Base-by-base conservation (phyloP, 1,140 invertebrate species). In the Panagrolaimus sp. region DNA sequence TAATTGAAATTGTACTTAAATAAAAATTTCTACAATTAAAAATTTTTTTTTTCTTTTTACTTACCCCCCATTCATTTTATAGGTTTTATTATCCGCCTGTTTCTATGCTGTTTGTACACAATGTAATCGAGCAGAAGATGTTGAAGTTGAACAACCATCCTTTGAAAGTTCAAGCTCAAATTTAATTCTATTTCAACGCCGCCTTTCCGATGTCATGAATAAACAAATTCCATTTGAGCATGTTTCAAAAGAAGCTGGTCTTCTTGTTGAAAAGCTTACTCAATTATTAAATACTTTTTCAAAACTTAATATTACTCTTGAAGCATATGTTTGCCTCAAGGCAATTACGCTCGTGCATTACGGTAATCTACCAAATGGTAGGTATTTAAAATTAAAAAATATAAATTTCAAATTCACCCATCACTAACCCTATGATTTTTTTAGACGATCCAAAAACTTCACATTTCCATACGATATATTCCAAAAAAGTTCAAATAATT, bases 321-420 rank as follows among this genome's bases (percentile, higher is more conserved):
- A 84, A 73, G 83, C 84, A 68, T 83, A 83, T 68, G 82, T 84
- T 17, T 85, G 83, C 64, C 74, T 85, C 26, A 83, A 85, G 70
- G 83, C 83, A 15, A 84, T 85, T 28, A 81, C 84, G 14, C 76
- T 85, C 17, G 71, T 85, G 5, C 79, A 80, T 48, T 79, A 72
- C 43, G 65, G 69, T 17, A 47, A 66, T 12, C 45, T 63, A 15
- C 48, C n/a, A 32, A 43, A 67, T 44, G 75, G 77, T 78, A 55
- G 24, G n/a, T 66, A 26, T 15, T 64, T 64, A 43, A 17, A 64
- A 10, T 28, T 24, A 63, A 32, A 14, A 69, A 32, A 21, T 17
- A 12, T 14, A 32, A 67, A 10, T 69, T 65, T 14, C 48, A 52
- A 24, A 24, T 5, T 7, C 45, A 15, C 47, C 2, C 10, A 4